These are phyloP conservation scores for Forbesichthys papilliferus DNA, from an alignment of 2,113 vertebrate species.

Conservation along the genomic window DNA sequence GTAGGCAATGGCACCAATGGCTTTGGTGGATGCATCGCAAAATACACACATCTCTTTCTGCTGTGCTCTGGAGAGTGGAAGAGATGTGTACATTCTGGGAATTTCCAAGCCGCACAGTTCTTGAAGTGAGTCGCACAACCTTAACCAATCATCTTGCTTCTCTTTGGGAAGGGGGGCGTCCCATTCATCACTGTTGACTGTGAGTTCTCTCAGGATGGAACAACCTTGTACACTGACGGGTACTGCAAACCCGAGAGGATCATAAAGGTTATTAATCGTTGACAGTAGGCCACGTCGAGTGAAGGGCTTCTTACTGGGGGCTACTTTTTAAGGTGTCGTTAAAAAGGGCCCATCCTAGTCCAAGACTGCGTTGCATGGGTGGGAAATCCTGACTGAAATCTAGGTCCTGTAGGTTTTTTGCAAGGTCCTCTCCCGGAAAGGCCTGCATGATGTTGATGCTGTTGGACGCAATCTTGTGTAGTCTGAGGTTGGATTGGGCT, in stretches of 20 bases:
- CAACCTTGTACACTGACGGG: conserved; percentile 1
- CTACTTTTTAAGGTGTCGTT: background rate
- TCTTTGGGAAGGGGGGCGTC: conserved; percentile 14
- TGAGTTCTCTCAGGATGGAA: too few relatives aligned
- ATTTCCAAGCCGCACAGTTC: conserved; percentile 8
- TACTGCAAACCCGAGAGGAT: conserved; percentile 21
- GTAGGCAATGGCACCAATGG: too few relatives aligned
- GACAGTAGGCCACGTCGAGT: conserved; percentile 12
- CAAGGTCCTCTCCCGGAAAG: background rate
- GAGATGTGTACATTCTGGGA: conserved; percentile 2
- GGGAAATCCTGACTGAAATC: background rate
- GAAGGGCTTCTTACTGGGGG: conserved; percentile 7
- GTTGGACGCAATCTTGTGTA: conserved; percentile 1
- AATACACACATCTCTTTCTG: too few relatives aligned
- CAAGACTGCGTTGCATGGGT: conserved; percentile 13
- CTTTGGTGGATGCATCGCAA: too few relatives aligned
- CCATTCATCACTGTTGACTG: conserved; percentile 15
- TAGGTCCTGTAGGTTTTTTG: conserved; percentile 1
- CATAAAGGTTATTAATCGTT: conserved; percentile 23
- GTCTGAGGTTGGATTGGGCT: background rate
- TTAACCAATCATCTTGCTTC: background rate
- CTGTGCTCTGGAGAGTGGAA: background rate
- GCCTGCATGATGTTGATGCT: background rate
- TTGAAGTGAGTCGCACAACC: background rate
- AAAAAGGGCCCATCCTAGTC: too few relatives aligned